Percentiles rank a stretch among this genome's conserved stretches.
Evolutionary conservation across 2,113 vertebrate species (phyloP).

Genomic region (Erythrocercus mccallii): DNA sequence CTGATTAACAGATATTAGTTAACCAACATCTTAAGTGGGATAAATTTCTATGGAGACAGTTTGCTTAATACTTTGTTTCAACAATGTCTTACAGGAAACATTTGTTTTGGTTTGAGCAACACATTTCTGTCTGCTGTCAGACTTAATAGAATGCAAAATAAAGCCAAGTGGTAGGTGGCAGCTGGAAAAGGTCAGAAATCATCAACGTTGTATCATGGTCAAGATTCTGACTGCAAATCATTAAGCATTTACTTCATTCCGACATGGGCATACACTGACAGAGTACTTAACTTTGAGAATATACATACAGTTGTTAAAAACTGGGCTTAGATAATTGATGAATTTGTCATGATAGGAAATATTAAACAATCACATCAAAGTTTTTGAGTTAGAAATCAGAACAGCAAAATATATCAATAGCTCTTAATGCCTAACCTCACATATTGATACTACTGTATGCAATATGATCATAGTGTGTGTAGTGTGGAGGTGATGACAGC

Average conservation of each 20-base stretch:
- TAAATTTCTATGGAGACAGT: not conserved
- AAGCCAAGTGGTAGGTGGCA: not conserved
- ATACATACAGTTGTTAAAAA: not conserved
- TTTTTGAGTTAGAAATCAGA: not conserved
- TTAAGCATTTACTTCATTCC: not conserved
- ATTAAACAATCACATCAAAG: not conserved
- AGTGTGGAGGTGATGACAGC: not conserved
- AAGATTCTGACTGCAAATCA: not conserved
- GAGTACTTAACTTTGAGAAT: not conserved
- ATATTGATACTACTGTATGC: not conserved
- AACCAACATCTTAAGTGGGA: not conserved
- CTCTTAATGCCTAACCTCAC: not conserved
- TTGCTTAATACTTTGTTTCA: conserved; percentile 4
- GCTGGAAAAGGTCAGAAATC: not conserved
- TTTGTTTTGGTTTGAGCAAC: not conserved
- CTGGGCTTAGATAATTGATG: not conserved
- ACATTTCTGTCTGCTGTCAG: not conserved
- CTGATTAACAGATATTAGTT: not conserved
- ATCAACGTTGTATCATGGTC: not conserved
- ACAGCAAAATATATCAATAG: not conserved
- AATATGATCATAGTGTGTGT: not conserved
- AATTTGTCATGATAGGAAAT: not conserved
- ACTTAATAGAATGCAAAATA: not conserved
- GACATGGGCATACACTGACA: not conserved
- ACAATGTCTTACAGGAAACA: not conserved